These are phyloP conservation scores for Tricholauxania praeusta DNA, from an alignment of 2,888 invertebrate genomes.

Conservation along the genomic window DNA sequence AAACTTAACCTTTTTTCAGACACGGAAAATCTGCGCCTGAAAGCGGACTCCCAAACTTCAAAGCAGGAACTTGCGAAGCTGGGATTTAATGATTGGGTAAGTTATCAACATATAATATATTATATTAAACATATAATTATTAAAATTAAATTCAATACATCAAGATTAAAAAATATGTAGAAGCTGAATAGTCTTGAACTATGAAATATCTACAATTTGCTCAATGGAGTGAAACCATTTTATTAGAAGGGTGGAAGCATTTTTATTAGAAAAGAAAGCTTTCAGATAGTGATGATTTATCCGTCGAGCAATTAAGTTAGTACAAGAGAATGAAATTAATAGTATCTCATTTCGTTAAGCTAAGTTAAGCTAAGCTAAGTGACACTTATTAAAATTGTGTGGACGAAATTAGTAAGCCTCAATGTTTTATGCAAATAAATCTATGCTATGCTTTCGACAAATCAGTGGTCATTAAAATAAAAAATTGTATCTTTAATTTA, in stretches of 20 bases:
- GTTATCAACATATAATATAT: slow-evolving; percentile 53
- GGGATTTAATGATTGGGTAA: slow-evolving; percentile 92
- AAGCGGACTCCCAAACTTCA: slow-evolving; percentile 73
- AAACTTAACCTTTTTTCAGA: slow-evolving; percentile 66
- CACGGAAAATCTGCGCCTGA: slow-evolving; percentile 74
- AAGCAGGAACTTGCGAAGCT: slow-evolving; percentile 83
- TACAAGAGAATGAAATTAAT: neutral
- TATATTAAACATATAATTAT: too few relatives aligned
- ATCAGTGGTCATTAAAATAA: neutral
- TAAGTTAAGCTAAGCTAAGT: neutral
- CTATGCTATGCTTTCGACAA: neutral
- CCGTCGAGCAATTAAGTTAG: slow-evolving; percentile 17
- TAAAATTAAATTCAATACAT: too few relatives aligned
- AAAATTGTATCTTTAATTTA: neutral
- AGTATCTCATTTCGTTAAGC: neutral
- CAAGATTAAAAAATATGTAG: too few relatives aligned
- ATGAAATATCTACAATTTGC: neutral
- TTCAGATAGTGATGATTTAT: slow-evolving; percentile 3
- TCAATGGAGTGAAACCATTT: slow-evolving; percentile 11
- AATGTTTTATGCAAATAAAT: too few relatives aligned
- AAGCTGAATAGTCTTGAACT: neutral
- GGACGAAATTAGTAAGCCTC: slow-evolving; percentile 16
- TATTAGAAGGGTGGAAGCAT: neutral
- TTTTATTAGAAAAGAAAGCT: too few relatives aligned
- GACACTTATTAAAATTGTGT: neutral